These are phyloP conservation scores for Tenthredo distinguenda DNA, from an alignment of 2,888 invertebrate genomes.

Conservation along the genomic window DNA sequence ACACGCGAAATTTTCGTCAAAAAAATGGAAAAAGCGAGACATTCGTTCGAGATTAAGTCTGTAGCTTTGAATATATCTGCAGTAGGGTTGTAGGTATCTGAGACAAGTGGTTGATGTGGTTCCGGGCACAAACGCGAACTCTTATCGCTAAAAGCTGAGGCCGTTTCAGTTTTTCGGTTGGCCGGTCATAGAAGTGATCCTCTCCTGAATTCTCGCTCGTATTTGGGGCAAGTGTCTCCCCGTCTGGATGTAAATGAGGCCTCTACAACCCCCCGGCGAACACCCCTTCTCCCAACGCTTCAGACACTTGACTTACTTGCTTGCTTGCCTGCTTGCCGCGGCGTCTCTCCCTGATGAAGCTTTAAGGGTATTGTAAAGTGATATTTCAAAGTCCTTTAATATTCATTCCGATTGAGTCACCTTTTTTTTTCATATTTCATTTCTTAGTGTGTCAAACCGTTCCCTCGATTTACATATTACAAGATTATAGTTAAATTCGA, in stretches of 20 bases:
- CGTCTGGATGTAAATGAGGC: slow-evolving; percentile 71
- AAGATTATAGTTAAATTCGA: too few species aligned
- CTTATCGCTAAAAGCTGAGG: slow-evolving; percentile 65
- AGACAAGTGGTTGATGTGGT: slow-evolving; percentile 27
- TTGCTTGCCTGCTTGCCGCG: slow-evolving; percentile 46
- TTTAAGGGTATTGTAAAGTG: slow-evolving; percentile 1
- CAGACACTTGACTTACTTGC: slow-evolving; percentile 68
- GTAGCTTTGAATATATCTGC: background rate
- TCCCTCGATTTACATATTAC: too few species aligned
- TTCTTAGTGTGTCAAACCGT: background rate
- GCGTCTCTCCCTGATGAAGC: background rate
- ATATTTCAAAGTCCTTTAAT: background rate
- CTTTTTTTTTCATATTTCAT: background rate
- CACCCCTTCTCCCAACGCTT: slow-evolving; percentile 54
- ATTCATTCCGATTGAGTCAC: background rate
- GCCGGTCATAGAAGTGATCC: slow-evolving; percentile 59
- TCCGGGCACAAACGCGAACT: slow-evolving; percentile 42
- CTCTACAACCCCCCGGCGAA: slow-evolving; percentile 47
- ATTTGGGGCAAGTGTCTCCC: slow-evolving; percentile 71
- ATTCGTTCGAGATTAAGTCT: background rate
- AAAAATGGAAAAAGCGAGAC: background rate
- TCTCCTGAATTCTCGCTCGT: slow-evolving; percentile 58
- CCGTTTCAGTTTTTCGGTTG: slow-evolving; percentile 63
- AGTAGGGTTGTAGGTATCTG: slow-evolving; percentile 1
- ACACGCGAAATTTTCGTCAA: background rate